Base-by-base conservation (phyloP, 2,888 invertebrate genomes). In the Drosophila nigritarsus region DNA sequence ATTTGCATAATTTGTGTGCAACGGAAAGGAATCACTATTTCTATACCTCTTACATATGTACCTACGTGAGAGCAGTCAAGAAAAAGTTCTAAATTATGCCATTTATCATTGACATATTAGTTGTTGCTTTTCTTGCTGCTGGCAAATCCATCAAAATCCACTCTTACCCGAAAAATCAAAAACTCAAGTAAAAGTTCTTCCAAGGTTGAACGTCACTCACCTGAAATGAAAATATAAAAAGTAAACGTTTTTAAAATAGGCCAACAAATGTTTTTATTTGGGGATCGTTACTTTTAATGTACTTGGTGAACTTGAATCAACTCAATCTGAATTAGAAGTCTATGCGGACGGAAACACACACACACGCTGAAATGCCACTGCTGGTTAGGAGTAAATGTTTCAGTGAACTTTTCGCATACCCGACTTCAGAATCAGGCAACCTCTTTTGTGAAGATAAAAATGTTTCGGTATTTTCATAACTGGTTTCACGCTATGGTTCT, bases 1-100 rank as follows among this genome's bases (percentile, higher is more conserved):
- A 85, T 85, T 87, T 87, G 88, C 84, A 87, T 85, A 87, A 85
- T 85, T 85, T 85, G 75, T 82, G 74, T 85, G 72, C 88, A 85
- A 65, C 40, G n/a, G 42, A 8, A 45, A 45, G 36, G 51, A 65
- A 65, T 63, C 59, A 65, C 65, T 65, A 60, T 69, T 69, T 56
- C 68, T 50, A 59, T 59, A 56, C 48, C 34, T 20, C 38, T 4
- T 13, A 13, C 11, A 13, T 13, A 53, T 15, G 53, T 24, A 49
- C 13, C 24, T n/a, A 49, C 13, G 30, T n/a, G 58, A 32, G 11
- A 32, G 29, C 30, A 56, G 51, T 2, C 9, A 55, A 38, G 1
- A 45, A 36, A 55, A 51, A 24, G 2, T 38, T 40, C 11, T 40
- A 73, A 49, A 72, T 78, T 49, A 68, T 74, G 60, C 65, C 78